A percentile compares a stretch with the other conserved stretches of the same genome.
Evolutionary conservation across 2,797 vertebrate species (phyloP).

Genomic region (Crypturellus tataupa): DNA sequence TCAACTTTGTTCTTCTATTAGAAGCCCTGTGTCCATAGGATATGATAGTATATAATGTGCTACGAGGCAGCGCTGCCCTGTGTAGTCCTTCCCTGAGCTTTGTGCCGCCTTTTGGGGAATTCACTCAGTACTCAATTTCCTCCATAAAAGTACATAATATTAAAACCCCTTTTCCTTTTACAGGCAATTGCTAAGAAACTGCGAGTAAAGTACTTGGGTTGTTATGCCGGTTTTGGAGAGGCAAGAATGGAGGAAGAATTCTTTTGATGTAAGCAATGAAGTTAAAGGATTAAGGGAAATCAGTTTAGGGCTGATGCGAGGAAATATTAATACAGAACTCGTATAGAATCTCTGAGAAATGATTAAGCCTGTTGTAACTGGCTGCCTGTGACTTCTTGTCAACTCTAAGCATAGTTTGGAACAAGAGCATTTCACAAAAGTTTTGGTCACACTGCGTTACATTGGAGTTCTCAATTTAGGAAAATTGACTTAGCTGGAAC

Average conservation of each 20-base stretch:
- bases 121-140: background rate
- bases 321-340: background rate
- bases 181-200: background rate
- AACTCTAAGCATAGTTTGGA: conserved; percentile 34
- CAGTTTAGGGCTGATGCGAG: background rate
- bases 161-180: background rate
- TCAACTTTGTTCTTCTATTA: background rate
- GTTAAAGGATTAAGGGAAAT: background rate
- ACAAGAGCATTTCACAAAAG: conserved; percentile 33
- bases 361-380: conserved; percentile 28
- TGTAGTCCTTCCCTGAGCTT: background rate
- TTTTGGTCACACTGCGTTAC: conserved; percentile 63
- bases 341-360: background rate
- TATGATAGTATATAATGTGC: background rate
- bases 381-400: background rate
- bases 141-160: background rate
- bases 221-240: background rate
- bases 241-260: background rate
- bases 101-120: background rate
- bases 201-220: background rate
- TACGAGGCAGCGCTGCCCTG: background rate
- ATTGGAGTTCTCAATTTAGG: conserved; percentile 62
- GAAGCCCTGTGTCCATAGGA: background rate
- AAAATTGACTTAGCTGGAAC: conserved; percentile 68
- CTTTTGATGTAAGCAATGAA: background rate